These are phyloP conservation scores for Etheostoma perlongum DNA, from an alignment of 2,797 vertebrate genomes.

Conservation along the genomic window DNA sequence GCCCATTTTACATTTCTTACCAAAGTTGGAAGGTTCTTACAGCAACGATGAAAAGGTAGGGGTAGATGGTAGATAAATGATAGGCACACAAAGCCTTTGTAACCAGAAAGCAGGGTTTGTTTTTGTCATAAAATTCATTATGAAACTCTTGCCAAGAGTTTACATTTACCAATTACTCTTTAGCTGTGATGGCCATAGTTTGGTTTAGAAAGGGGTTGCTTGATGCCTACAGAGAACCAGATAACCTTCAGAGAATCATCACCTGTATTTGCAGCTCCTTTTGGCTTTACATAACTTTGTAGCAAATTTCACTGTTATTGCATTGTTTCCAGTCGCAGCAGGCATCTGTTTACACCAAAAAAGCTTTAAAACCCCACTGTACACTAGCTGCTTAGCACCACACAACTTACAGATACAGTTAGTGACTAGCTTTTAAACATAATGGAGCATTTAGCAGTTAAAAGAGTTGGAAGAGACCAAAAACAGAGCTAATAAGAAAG, in stretches of 20 bases:
- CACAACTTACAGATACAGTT: neutral
- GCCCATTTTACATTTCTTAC: neutral
- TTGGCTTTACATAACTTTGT: neutral
- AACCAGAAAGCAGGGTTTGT: neutral
- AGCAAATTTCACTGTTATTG: neutral
- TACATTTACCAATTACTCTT: neutral
- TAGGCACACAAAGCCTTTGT: constrained; percentile 19
- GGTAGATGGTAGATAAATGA: neutral
- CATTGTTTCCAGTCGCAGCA: neutral
- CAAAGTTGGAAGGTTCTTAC: neutral
- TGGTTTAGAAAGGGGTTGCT: neutral
- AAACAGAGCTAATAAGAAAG: neutral
- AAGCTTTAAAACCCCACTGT: neutral
- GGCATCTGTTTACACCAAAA: neutral
- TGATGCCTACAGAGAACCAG: neutral
- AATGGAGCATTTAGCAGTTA: neutral
- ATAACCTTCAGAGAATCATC: neutral
- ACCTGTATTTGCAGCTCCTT: neutral
- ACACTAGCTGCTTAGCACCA: neutral
- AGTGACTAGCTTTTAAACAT: neutral
- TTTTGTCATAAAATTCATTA: neutral
- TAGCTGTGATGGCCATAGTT: neutral
- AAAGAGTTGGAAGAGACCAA: neutral
- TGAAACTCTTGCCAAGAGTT: neutral
- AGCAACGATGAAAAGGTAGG: neutral